Base-by-base conservation (phyloP, 2,797 vertebrate species). In the Schizothorax lantsangensis region DNA sequence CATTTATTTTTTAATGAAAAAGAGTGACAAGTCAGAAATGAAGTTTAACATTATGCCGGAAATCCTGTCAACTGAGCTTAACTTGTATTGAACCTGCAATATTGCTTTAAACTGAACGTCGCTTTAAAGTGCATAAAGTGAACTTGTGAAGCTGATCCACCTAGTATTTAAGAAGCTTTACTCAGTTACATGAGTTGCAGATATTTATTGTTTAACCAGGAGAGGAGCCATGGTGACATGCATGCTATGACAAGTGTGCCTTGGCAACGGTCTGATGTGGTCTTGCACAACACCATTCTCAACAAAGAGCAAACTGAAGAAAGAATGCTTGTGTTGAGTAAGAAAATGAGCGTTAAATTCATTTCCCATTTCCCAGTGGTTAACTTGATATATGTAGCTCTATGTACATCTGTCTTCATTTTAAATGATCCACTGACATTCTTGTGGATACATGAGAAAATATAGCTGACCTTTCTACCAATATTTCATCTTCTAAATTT, bases 161-260 rank as follows among this genome's bases (percentile, higher is more conserved):
- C 88, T 91, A 89, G 84, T 86, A 92, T 93, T 93, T 90, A 89
- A 92, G 86, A 88, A 88, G 88, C 91, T 94, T 93, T 87, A 92
- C 91, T 94, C 91, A 92, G 91, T 93, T 91, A 93, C 92, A 89
- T 33, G 86, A 92, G 89, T 90, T 72, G 68, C 75, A 91, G 86
- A 89, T 94, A 92, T 95, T 93, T 95, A 93, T 92, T 94, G 92
- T 93, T 92, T 93, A 90, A 93, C 84, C 87, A 86, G 82, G 68
- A 92, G 91, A 86, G 84, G 68, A 93, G 91, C 91, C 90, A 94
- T 95, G 94, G 92, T 83, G 91, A 95, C 93, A 59, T 83, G 88
- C 95, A 91, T 92, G 95, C 89, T 91, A 90, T 79, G 89, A 91
- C 94, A 93, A 90, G 94, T 86, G 86, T 68, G 80, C 62, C 84